Evolutionary conservation across 1,140 invertebrate species (phyloP).

Genomic region (Anastatus disparis): DNA sequence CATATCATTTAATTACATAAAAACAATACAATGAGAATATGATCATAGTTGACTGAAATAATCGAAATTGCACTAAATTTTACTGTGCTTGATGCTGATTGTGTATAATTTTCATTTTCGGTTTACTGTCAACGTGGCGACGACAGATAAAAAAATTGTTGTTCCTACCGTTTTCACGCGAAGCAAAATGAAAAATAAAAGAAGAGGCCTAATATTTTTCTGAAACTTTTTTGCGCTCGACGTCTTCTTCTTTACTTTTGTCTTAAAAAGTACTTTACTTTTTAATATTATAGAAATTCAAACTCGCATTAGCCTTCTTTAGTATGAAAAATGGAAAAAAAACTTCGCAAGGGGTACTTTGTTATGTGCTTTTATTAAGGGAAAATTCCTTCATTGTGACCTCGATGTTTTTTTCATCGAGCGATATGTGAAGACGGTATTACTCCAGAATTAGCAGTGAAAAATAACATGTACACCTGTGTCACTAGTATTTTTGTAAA

Average conservation of each 20-base stretch:
- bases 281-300: not conserved
- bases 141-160: conserved; percentile 16
- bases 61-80: too few species aligned
- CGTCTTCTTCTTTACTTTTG: not conserved
- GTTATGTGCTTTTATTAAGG: not conserved
- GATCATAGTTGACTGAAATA: too few species aligned
- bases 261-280: not conserved
- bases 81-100: too few species aligned
- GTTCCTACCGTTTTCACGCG: conserved; percentile 27
- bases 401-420: not conserved
- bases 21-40: too few species aligned
- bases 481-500: conserved; percentile 39
- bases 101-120: too few species aligned
- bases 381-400: not conserved
- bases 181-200: not conserved
- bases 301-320: conserved; percentile 4
- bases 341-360: conserved; percentile 3
- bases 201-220: conserved; percentile 18
- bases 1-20: too few species aligned
- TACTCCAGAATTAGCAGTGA: conserved; percentile 14
- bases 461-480: conserved; percentile 24
- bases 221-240: conserved; percentile 14
- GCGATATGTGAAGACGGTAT: conserved; percentile 14
- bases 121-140: not conserved
- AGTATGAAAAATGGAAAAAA: not conserved